These are phyloP conservation scores for Agrotis puta DNA, from an alignment of 2,888 invertebrate species.

Conservation along the genomic window DNA sequence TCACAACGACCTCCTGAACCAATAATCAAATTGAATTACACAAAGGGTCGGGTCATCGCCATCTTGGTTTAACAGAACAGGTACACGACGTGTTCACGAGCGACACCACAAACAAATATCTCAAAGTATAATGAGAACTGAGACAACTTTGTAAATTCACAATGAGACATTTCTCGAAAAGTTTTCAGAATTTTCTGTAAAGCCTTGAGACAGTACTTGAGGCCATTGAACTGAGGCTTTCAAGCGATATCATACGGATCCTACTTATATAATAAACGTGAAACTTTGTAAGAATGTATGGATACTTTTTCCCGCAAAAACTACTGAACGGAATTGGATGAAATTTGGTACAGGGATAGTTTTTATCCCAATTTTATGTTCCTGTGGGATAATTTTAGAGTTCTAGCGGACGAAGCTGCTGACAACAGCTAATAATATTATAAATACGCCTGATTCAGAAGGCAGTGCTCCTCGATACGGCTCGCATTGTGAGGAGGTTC, in stretches of 20 bases:
- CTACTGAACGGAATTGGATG: too few relatives aligned
- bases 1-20: neutral
- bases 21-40: slow-evolving; percentile 3
- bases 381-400: too few relatives aligned
- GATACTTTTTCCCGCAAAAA: too few relatives aligned
- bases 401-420: too few relatives aligned
- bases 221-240: slow-evolving; percentile 34
- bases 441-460: too few relatives aligned
- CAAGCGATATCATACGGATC: slow-evolving; percentile 15
- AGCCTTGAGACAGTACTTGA: slow-evolving; percentile 15
- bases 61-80: neutral
- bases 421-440: too few relatives aligned
- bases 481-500: too few relatives aligned
- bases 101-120: slow-evolving; percentile 17
- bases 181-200: slow-evolving; percentile 27
- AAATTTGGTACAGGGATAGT: too few relatives aligned
- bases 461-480: too few relatives aligned
- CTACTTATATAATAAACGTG: too few relatives aligned
- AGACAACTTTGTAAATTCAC: slow-evolving; percentile 19
- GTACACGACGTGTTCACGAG: neutral
- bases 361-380: too few relatives aligned
- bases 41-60: neutral
- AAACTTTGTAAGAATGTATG: too few relatives aligned
- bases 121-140: slow-evolving; percentile 21
- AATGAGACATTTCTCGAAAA: slow-evolving; percentile 31